phyloP scores from a whole-genome alignment of 2,888 invertebrate species.

The Drosophila atroscutellata region DNA sequence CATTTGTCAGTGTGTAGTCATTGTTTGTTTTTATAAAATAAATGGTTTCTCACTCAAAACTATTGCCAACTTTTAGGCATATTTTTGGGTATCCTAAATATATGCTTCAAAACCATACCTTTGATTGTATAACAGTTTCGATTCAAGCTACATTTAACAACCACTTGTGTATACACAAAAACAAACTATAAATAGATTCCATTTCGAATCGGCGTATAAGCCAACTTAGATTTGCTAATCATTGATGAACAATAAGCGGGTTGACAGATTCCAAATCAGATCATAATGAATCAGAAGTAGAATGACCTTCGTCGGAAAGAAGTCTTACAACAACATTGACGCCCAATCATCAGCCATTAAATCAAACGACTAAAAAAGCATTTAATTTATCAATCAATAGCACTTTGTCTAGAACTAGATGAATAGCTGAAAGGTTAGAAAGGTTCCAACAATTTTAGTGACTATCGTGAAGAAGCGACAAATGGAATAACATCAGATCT shows the following conservation, averaged over 20 bases:
- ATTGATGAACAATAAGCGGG: not conserved
- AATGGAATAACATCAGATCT: conserved; percentile 27
- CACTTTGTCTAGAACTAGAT: conserved; percentile 40
- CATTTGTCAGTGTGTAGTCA: not conserved
- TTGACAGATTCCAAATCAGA: conserved; percentile 16
- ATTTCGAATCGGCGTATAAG: not conserved
- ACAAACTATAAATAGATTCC: not conserved
- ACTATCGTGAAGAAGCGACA: conserved; percentile 28
- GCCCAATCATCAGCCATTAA: conserved; percentile 38
- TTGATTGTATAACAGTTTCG: conserved; percentile 27
- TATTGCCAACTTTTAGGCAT: conserved; percentile 27
- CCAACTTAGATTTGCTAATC: not conserved
- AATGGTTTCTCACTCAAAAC: not conserved
- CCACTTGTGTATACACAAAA: not conserved
- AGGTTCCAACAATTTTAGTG: conserved; percentile 51
- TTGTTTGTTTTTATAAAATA: not conserved
- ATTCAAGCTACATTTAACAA: not conserved
- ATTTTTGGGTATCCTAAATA: not conserved
- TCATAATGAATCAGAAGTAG: conserved; percentile 22
- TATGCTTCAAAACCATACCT: conserved; percentile 3
- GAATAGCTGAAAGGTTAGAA: conserved; percentile 30
- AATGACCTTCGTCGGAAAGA: conserved; percentile 44
- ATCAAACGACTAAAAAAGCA: conserved; percentile 51
- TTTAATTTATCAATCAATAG: conserved; percentile 68
- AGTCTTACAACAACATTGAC: conserved; percentile 41